Evolutionary conservation across 2,888 invertebrate species (phyloP).

Genomic region (Lissonota sp.): DNA sequence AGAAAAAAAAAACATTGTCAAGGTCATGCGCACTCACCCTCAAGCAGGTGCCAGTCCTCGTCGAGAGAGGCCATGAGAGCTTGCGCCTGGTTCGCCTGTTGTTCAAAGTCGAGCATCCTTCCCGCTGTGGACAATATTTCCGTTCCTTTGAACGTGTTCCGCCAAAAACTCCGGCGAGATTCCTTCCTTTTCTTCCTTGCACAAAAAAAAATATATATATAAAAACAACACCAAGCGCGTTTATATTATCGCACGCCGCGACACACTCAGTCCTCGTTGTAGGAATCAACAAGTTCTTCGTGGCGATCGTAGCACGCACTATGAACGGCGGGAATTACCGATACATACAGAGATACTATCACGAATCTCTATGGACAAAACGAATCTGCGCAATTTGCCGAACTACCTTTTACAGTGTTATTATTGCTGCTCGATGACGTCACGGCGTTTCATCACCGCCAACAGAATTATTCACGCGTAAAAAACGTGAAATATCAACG

Average conservation of each 20-base stretch:
- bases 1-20: conserved; percentile 69
- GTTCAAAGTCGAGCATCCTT: conserved; percentile 79
- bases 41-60: conserved; percentile 79
- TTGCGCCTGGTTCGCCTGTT: conserved; percentile 78
- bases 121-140: conserved; percentile 9
- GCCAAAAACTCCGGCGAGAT: conserved; percentile 8
- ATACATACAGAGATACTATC: background rate
- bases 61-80: conserved; percentile 74
- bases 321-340: conserved; percentile 2
- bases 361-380: background rate
- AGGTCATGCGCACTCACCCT: conserved; percentile 77
- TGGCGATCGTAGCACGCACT: background rate
- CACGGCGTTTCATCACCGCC: conserved; percentile 14
- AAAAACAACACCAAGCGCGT: background rate
- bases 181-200: background rate
- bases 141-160: background rate
- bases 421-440: conserved; percentile 29
- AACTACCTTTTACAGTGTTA: conserved; percentile 1
- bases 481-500: background rate
- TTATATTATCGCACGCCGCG: background rate
- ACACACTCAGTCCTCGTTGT: conserved; percentile 17
- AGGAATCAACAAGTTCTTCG: conserved; percentile 49
- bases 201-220: too few relatives aligned
- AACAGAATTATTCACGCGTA: background rate
- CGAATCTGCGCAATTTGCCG: background rate